Evolutionary conservation across 2,888 invertebrate genomes (phyloP).

Genomic region (Papilio elwesi): DNA sequence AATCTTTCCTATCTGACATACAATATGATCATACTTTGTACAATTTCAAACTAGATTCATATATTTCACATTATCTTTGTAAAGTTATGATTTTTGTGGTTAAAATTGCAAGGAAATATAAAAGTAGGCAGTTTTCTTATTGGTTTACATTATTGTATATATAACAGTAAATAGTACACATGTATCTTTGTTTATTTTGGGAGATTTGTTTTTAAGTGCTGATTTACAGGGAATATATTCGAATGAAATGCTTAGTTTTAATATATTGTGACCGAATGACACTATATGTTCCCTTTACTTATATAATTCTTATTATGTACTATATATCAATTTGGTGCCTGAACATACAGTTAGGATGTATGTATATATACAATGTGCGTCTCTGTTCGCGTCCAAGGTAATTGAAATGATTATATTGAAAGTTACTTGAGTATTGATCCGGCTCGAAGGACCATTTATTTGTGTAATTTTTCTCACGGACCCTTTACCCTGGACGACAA

Average conservation of each 20-base stretch:
- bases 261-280: not conserved
- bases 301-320: constrained; percentile 36
- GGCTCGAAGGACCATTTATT: constrained; percentile 7
- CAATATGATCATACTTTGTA: not conserved
- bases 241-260: not conserved
- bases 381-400: not conserved
- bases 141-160: not conserved
- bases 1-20: too few relatives aligned
- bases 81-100: too few relatives aligned
- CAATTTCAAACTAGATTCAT: not conserved
- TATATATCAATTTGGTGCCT: constrained; percentile 59
- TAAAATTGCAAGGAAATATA: too few relatives aligned
- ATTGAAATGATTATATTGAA: not conserved
- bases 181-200: not conserved
- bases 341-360: constrained; percentile 44
- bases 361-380: not conserved
- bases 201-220: constrained; percentile 19
- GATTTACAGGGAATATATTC: constrained; percentile 20
- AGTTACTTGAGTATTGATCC: not conserved
- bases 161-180: constrained; percentile 1
- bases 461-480: not conserved
- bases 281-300: constrained; percentile 44
- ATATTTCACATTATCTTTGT: not conserved
- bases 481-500: not conserved
- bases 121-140: too few relatives aligned